Percentiles rank a stretch among this genome's conserved stretches.
phyloP scores from a whole-genome alignment of 1,140 invertebrate species.

The Epicauta chinensis region DNA sequence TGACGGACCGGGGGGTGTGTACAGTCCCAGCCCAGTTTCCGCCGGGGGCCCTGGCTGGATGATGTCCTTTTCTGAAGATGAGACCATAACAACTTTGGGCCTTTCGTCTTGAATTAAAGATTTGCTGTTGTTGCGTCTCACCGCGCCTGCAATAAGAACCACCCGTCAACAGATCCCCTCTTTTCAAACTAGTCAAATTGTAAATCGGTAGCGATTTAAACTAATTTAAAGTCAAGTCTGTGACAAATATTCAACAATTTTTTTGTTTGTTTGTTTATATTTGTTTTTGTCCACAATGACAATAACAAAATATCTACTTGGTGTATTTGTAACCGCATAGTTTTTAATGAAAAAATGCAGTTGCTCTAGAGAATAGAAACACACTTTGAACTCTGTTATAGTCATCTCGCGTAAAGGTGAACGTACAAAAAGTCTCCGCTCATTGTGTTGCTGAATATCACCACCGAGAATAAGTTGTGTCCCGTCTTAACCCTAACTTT shows the following conservation, averaged over 20 bases:
- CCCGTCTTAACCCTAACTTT: slow-evolving; percentile 35
- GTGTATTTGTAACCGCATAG: too few relatives aligned
- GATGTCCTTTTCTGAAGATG: slow-evolving; percentile 26
- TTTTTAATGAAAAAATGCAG: neutral
- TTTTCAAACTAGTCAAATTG: neutral
- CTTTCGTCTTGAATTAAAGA: slow-evolving; percentile 26
- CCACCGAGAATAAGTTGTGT: slow-evolving; percentile 30
- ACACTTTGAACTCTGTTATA: slow-evolving; percentile 27
- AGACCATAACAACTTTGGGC: slow-evolving; percentile 27
- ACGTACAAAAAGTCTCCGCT: slow-evolving; percentile 30
- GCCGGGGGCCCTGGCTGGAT: slow-evolving; percentile 20
- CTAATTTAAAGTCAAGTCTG: too few relatives aligned
- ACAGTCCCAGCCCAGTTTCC: slow-evolving; percentile 26
- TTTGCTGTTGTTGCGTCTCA: slow-evolving; percentile 30
- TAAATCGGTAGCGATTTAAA: neutral
- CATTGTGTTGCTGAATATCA: slow-evolving; percentile 33
- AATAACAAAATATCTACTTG: too few relatives aligned
- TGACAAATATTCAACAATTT: too few relatives aligned
- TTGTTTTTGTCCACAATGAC: too few relatives aligned
- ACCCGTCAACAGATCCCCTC: slow-evolving; percentile 16
- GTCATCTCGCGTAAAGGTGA: slow-evolving; percentile 23
- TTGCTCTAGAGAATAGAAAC: slow-evolving; percentile 29
- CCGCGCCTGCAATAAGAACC: slow-evolving; percentile 33
- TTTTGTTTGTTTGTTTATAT: too few relatives aligned
- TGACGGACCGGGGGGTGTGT: slow-evolving; percentile 31